A percentile compares a stretch with the other conserved stretches of the same genome.
These are phyloP conservation scores for Aix galericulata DNA, from an alignment of 2,113 vertebrate species.

Conservation along the genomic window DNA sequence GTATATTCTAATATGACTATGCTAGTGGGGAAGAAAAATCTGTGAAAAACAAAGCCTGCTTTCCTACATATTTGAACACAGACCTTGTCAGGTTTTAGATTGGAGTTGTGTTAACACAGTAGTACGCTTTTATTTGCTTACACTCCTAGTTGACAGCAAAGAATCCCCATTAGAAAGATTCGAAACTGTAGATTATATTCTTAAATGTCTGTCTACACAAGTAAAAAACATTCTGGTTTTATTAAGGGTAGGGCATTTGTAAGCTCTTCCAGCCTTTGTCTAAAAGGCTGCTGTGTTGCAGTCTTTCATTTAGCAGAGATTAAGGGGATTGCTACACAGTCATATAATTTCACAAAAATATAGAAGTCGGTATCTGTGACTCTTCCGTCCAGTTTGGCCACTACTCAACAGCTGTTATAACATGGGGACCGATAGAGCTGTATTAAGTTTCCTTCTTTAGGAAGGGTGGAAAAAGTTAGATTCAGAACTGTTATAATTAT, in stretches of 20 bases:
- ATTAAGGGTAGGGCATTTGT: background rate
- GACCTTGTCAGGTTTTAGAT: background rate
- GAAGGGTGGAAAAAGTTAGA: background rate
- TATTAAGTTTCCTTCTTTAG: background rate
- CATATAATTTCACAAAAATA: background rate
- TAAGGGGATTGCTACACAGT: background rate
- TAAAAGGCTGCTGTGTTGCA: background rate
- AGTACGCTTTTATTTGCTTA: background rate
- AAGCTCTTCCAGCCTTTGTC: background rate
- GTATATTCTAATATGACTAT: too few species aligned
- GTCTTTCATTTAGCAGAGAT: background rate
- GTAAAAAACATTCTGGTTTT: background rate
- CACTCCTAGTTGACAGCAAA: background rate
- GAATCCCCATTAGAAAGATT: background rate
- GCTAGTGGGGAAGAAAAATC: background rate
- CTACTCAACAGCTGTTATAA: background rate
- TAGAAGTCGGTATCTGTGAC: background rate
- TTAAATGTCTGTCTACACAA: too few species aligned
- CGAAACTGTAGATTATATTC: background rate
- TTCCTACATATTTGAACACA: background rate
- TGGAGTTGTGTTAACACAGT: background rate
- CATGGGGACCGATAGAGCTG: background rate
- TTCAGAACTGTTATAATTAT: background rate
- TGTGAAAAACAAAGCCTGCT: background rate
- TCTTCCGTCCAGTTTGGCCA: fast-evolving